Evolutionary conservation across 2,888 invertebrate genomes (phyloP), one percentile per base, ranked within the genome.

Genomic region (Platycheirus albimanus): DNA sequence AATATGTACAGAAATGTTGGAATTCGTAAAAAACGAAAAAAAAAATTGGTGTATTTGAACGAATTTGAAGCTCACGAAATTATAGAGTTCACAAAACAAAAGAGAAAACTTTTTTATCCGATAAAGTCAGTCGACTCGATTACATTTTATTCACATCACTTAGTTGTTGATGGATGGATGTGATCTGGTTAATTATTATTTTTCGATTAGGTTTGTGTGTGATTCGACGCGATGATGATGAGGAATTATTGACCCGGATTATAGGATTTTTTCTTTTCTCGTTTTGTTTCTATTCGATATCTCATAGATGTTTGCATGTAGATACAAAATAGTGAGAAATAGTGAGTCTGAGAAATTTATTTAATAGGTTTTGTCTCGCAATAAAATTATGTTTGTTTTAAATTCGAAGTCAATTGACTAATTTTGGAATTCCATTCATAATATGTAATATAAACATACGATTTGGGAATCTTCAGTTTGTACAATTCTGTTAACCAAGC

Each of bases 101-200:
- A 76, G 63, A 77, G 64, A 71, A 33, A 52, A 61, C 74, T 70
- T 36, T n/a, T 38, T 8, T 41, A 47, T 49, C 67, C 52, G 17
- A 45, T 41, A 41, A 24, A n/a, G n/a, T n/a, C n/a, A n/a, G n/a
- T n/a, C n/a, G n/a, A n/a, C n/a, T n/a, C 43, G 61, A 76, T 52
- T 54, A 36, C 49, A 71, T 30, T 79, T 81, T 72, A 81, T 77
- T 71, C 77, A 71, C 66, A 81, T 71, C 81, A 81, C 77, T 81
- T 72, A 67, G 81, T n/a, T 58, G 70, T 67, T 76, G 81, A 76
- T 76, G 58, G 81, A 71, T 76, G 71, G 61, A 61, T 61, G 61
- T 63, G 77, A 81, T 67, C 63, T 69, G 74, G 58, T 71, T 77
- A 43, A 63, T 69, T 76, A 63, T 76, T 54, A 69, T 69, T 76